Percentiles rank a stretch among this genome's conserved stretches.
These are phyloP conservation scores for Diarsia mendica DNA, from an alignment of 2,888 invertebrate species.

Conservation along the genomic window DNA sequence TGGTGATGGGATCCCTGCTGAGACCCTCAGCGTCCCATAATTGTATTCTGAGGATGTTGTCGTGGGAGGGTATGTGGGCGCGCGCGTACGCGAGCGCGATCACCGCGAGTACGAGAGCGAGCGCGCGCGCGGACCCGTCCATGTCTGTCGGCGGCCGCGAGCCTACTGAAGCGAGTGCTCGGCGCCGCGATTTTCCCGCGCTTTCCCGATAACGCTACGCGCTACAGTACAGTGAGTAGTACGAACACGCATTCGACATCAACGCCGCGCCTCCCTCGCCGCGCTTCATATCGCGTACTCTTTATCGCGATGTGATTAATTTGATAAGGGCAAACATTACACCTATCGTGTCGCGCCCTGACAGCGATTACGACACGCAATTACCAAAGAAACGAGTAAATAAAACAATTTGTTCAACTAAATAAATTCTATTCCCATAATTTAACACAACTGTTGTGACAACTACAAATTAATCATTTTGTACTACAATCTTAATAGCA, in stretches of 20 bases:
- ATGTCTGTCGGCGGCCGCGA: constrained; percentile 85
- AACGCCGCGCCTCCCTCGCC: constrained; percentile 72
- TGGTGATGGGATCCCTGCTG: constrained; percentile 80
- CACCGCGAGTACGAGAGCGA: constrained; percentile 79
- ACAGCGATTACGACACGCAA: constrained; percentile 66
- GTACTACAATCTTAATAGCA: constrained; percentile 77
- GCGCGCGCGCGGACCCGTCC: constrained; percentile 82
- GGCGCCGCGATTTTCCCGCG: constrained; percentile 85
- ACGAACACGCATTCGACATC: constrained; percentile 78
- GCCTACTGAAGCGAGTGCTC: constrained; percentile 82
- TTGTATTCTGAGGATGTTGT: constrained; percentile 87
- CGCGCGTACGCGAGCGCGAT: constrained; percentile 83
- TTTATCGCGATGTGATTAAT: constrained; percentile 82
- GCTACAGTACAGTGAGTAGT: constrained; percentile 55
- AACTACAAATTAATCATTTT: constrained; percentile 77
- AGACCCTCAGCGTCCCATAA: constrained; percentile 88
- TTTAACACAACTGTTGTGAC: constrained; percentile 79
- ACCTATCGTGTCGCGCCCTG: constrained; percentile 65
- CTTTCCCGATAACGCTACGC: constrained; percentile 87
- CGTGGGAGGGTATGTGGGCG: constrained; percentile 86
- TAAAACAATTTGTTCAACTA: constrained; percentile 79
- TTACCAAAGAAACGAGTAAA: constrained; percentile 67
- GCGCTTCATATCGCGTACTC: constrained; percentile 61
- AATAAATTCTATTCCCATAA: constrained; percentile 81
- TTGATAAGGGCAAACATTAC: constrained; percentile 74